A percentile compares a stretch with the other conserved stretches of the same genome.
These are phyloP conservation scores for Syritta pipiens DNA, from an alignment of 2,888 invertebrate genomes.

Conservation along the genomic window DNA sequence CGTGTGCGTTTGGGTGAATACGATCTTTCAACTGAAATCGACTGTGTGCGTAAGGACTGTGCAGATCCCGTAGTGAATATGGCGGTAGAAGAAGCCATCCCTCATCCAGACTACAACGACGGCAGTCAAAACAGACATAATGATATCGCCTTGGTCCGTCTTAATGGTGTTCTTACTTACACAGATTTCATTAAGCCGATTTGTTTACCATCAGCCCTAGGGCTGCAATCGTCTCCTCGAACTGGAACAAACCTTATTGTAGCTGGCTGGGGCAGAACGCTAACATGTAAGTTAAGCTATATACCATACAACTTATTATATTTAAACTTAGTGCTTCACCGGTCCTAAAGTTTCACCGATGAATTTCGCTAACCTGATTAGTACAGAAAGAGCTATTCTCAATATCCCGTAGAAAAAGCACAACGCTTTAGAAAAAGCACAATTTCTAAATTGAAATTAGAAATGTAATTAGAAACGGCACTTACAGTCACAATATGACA, in stretches of 20 bases:
- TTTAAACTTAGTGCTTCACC: too few relatives aligned
- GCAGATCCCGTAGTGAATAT: constrained; percentile 82
- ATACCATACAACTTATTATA: too few relatives aligned
- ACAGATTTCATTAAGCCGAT: constrained; percentile 82
- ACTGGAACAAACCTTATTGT: constrained; percentile 79
- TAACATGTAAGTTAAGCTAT: constrained; percentile 76
- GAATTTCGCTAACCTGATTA: too few relatives aligned
- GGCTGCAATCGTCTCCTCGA: constrained; percentile 73
- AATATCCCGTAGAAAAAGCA: too few relatives aligned
- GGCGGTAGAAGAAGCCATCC: constrained; percentile 82
- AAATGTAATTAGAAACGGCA: too few relatives aligned
- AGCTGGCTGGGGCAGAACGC: constrained; percentile 84
- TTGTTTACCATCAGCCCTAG: constrained; percentile 80
- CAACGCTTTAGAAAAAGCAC: too few relatives aligned
- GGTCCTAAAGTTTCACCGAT: too few relatives aligned
- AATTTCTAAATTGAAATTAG: too few relatives aligned
- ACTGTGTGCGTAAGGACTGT: constrained; percentile 81
- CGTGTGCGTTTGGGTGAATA: constrained; percentile 78
- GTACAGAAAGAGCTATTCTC: too few relatives aligned
- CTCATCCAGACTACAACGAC: constrained; percentile 84
- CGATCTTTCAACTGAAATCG: constrained; percentile 73
- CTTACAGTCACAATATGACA: too few relatives aligned
- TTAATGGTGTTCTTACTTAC: constrained; percentile 81
- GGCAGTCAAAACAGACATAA: constrained; percentile 81
- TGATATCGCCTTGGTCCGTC: constrained; percentile 86